phyloP scores from a whole-genome alignment of 2,888 invertebrate species.

The Euphydryas editha region DNA sequence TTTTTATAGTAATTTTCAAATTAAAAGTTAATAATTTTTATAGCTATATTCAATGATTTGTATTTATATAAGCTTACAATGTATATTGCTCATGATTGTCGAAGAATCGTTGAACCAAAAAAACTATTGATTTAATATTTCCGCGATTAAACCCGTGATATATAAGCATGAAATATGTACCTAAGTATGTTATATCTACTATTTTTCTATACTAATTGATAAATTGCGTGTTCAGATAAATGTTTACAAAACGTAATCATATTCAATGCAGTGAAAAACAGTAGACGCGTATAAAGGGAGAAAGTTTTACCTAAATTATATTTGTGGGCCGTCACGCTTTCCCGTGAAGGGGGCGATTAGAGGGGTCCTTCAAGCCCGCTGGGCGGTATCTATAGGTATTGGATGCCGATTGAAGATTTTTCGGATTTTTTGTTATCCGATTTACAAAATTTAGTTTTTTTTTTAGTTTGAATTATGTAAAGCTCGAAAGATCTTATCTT shows the following conservation, averaged over 20 bases:
- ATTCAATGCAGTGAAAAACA: constrained; percentile 70
- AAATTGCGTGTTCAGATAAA: constrained; percentile 33
- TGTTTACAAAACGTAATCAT: constrained; percentile 48
- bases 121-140: background rate
- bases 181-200: background rate
- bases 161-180: background rate
- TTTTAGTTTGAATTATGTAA: background rate
- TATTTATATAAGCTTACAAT: no score
- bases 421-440: constrained; percentile 3
- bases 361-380: constrained; percentile 70
- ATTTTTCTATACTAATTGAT: constrained; percentile 26
- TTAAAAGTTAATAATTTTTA: no score
- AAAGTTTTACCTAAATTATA: constrained; percentile 83
- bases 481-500: background rate
- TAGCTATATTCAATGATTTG: no score
- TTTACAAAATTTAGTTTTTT: background rate
- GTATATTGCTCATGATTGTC: no score
- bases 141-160: background rate
- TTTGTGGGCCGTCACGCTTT: constrained; percentile 84
- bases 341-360: constrained; percentile 76
- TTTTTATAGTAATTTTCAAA: no score
- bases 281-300: constrained; percentile 71
- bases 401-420: constrained; percentile 38
- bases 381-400: constrained; percentile 62
- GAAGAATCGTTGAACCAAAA: no score